These are phyloP conservation scores for Condylostylus longicornis DNA, from an alignment of 1,140 invertebrate species.

Conservation along the genomic window DNA sequence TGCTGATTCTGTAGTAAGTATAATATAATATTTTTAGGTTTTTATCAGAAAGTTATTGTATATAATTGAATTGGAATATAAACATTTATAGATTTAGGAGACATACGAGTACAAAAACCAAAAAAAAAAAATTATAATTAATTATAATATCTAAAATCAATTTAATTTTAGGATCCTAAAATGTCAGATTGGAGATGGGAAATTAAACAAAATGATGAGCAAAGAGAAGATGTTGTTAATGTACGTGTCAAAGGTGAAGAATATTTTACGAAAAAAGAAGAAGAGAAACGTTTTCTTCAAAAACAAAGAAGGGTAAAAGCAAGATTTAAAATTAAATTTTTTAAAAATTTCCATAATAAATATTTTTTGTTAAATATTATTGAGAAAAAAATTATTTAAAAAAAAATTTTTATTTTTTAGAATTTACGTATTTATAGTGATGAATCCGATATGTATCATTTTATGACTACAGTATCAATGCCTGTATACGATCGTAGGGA, in stretches of 20 bases:
- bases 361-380: conserved; percentile 1
- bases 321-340: not conserved
- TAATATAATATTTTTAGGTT: not conserved
- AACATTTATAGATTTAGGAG: not conserved
- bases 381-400: not conserved
- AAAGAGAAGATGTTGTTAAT: conserved; percentile 41
- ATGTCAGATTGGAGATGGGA: conserved; percentile 83
- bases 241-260: conserved; percentile 18
- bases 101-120: not conserved
- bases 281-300: conserved; percentile 16
- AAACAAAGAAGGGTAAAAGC: conserved; percentile 23
- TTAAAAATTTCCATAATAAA: not conserved
- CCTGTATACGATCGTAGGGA: conserved; percentile 74
- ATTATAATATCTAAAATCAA: conserved; percentile 7
- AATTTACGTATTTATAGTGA: not conserved
- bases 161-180: conserved; percentile 53
- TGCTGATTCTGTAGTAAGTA: conserved; percentile 65
- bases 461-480: conserved; percentile 83
- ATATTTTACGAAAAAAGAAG: conserved; percentile 19
- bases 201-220: conserved; percentile 56
- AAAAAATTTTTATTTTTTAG: not conserved
- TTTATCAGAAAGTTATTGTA: not conserved
- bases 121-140: conserved; percentile 1
- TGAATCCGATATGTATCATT: conserved; percentile 46
- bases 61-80: too few relatives aligned